Percentiles rank a stretch among this genome's conserved stretches.
These are phyloP conservation scores for Macrostomum lignano DNA, from an alignment of 1,140 invertebrate species.

Conservation along the genomic window DNA sequence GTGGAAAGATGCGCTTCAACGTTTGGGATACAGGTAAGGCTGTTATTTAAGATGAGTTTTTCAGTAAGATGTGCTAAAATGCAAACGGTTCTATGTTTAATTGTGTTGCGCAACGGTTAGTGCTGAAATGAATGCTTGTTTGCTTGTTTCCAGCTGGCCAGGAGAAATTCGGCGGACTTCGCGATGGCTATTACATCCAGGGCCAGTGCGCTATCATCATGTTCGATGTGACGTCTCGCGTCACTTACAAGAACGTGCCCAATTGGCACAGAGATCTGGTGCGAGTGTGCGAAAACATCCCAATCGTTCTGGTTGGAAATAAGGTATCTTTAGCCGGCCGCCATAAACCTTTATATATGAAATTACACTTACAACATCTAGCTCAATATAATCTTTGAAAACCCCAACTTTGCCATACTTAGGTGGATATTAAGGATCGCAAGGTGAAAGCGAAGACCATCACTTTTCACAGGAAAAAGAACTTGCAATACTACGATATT, in stretches of 20 bases:
- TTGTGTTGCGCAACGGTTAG: too few species aligned
- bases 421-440: slow-evolving; percentile 95
- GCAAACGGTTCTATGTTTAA: too few species aligned
- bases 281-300: slow-evolving; percentile 91
- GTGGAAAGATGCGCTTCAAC: slow-evolving; percentile 85
- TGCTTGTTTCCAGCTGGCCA: slow-evolving; percentile 95
- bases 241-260: slow-evolving; percentile 97
- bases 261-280: slow-evolving; percentile 97
- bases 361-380: background rate
- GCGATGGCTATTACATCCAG: slow-evolving; percentile 98
- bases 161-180: slow-evolving; percentile 89
- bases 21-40: slow-evolving; percentile 99
- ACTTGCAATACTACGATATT: slow-evolving; percentile 98
- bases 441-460: slow-evolving; percentile 99
- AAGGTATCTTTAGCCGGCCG: too few species aligned
- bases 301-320: slow-evolving; percentile 46
- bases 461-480: slow-evolving; percentile 97
- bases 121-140: too few species aligned
- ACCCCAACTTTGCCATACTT: slow-evolving; percentile 21
- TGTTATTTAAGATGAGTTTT: too few species aligned
- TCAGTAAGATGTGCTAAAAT: too few species aligned
- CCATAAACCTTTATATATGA: slow-evolving; percentile 45
- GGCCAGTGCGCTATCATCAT: slow-evolving; percentile 96
- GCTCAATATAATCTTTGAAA: background rate
- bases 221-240: slow-evolving; percentile 96